These are phyloP conservation scores for Galago senegalensis DNA, from an alignment of 2,797 vertebrate species.

Conservation along the genomic window DNA sequence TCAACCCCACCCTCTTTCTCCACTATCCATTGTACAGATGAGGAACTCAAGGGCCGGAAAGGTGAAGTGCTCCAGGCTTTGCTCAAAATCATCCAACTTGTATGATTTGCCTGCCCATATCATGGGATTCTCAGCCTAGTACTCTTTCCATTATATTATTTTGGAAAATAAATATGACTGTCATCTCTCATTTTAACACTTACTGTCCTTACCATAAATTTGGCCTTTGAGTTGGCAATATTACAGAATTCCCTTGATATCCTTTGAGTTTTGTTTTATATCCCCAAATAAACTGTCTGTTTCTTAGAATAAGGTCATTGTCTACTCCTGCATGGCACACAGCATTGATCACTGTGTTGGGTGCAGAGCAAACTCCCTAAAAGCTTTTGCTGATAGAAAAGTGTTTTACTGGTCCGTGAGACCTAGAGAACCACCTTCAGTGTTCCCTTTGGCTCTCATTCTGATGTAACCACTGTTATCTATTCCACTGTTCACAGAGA, in stretches of 20 bases:
- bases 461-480: constrained; percentile 9
- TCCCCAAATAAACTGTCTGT: not conserved
- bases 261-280: constrained; percentile 15
- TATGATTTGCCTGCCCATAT: not conserved
- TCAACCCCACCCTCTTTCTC: not conserved
- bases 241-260: not conserved
- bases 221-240: not conserved
- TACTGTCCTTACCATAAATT: constrained; percentile 33
- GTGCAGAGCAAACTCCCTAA: not conserved
- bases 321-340: constrained; percentile 2
- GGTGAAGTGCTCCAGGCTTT: not conserved
- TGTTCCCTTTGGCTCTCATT: constrained; percentile 23
- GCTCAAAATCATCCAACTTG: constrained; percentile 12
- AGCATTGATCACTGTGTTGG: not conserved
- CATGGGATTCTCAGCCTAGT: not conserved
- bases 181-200: constrained; percentile 18
- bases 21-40: not conserved
- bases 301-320: constrained; percentile 1
- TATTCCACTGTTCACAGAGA: not conserved
- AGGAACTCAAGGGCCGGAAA: not conserved
- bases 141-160: not conserved
- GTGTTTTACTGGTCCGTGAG: not conserved
- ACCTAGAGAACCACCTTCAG: not conserved
- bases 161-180: constrained; percentile 31
- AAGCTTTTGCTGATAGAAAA: constrained; percentile 17